Evolutionary conservation across 1,140 invertebrate species (phyloP).

Genomic region (Physella acuta): DNA sequence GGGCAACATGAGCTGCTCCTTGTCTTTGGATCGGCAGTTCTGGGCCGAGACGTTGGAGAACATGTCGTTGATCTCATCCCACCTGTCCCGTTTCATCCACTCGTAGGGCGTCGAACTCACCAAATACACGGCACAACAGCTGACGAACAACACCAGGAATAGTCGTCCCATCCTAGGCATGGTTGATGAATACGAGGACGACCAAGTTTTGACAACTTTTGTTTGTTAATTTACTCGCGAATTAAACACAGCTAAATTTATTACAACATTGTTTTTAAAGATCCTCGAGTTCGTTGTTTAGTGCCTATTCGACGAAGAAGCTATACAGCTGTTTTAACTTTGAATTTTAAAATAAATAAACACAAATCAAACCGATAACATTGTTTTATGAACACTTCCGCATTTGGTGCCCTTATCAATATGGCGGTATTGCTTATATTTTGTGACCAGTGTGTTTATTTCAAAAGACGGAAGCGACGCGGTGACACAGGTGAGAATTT

Average conservation of each 20-base stretch:
- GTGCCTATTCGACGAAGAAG: no score
- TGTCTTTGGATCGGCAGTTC: slow-evolving; percentile 85
- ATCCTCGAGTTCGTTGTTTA: no score
- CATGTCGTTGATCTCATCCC: slow-evolving; percentile 81
- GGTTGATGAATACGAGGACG: no score
- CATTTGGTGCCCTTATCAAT: slow-evolving; percentile 2
- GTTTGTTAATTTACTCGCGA: no score
- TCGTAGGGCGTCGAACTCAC: slow-evolving; percentile 35
- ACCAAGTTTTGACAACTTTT: no score
- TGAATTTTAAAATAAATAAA: no score
- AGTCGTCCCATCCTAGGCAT: not conserved
- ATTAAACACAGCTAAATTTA: no score
- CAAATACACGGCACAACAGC: slow-evolving; percentile 19
- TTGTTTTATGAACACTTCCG: slow-evolving; percentile 4
- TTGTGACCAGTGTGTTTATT: no score
- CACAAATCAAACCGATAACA: no score
- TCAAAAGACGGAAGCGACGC: not conserved
- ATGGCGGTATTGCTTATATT: not conserved
- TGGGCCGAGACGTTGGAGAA: slow-evolving; percentile 77
- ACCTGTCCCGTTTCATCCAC: slow-evolving; percentile 71
- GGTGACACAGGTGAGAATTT: not conserved
- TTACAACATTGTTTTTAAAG: no score
- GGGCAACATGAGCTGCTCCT: slow-evolving; percentile 75
- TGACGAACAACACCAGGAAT: slow-evolving; percentile 22
- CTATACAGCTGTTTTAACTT: no score